Base-by-base conservation (phyloP, 2,113 vertebrate genomes). In the Meles meles region DNA sequence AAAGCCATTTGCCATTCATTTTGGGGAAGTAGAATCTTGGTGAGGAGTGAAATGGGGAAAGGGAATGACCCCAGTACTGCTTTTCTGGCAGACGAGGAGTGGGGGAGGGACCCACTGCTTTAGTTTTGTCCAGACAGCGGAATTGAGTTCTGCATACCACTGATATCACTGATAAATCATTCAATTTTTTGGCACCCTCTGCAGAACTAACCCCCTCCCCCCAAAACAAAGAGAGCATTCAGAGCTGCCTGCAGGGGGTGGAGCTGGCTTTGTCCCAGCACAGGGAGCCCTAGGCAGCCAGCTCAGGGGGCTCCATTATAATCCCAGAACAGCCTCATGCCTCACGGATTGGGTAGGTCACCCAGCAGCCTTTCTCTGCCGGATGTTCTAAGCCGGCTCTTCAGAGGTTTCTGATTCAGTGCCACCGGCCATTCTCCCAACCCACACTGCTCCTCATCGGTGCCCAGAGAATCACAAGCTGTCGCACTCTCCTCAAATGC, bases 171-270 rank as follows among this genome's bases (percentile, higher is more conserved):
- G 65, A 96, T n/a, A 59, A 93, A 96, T 87, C 74, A 55, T 47
- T 92, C 63, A 91, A 52, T 93, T 86, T 95, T 72, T 84, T 97
- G 96, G 96, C 87, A 95, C 6, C 61, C 11, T 59, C n/a, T 5
- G 0, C 84, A 86, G 79, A 61, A 34, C 79, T 59, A 89, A 82
- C 44, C 44, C 63, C 49, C 49, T 55, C 63, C 31, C n/a, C 42
- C 18, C 84, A 7, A 96, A 80, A 97, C 93, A 97, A 95, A 97
- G 93, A 76, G 0, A 0, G 37, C 77, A 96, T 97, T 95, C 82
- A 79, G 31, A 82, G 57, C 74, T 42, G 76, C 25, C 20, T 47
- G 79, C 61, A 77, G 85, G 37, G 21, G 44, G 14, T 49, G 65
- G 34, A 80, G 39, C 18, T 84, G 93, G 94, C 65, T 67, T 65